Conservation (phyloP, 1,140 invertebrate genomes). For the Lepidostoma basale region DNA sequence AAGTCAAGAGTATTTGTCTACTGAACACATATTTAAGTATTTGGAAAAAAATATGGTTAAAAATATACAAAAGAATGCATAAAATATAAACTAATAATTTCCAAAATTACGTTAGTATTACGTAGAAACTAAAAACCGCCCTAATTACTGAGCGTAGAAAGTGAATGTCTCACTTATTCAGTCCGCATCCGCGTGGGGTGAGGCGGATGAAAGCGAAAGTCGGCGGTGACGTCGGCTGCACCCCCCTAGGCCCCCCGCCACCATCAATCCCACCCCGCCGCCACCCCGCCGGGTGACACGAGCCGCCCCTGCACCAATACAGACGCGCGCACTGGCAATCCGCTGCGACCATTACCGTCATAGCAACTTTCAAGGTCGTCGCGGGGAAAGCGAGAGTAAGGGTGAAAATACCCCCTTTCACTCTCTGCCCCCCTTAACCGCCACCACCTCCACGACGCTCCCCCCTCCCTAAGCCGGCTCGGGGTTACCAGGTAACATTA, state of each 20-base stretch:
- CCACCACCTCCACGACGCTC: too few species aligned
- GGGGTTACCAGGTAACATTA: slow-evolving; percentile 46
- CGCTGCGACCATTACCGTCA: slow-evolving; percentile 44
- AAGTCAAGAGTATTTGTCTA: too few species aligned
- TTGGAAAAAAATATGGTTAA: neutral
- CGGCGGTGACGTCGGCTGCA: slow-evolving; percentile 38
- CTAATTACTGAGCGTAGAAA: slow-evolving; percentile 15
- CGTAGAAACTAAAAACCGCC: neutral
- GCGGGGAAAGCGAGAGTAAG: slow-evolving; percentile 41
- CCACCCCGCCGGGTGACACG: too few species aligned
- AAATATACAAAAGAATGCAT: neutral
- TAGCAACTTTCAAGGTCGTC: slow-evolving; percentile 46
- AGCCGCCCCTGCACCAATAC: slow-evolving; percentile 26
- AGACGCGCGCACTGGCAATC: neutral
- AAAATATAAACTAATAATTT: neutral
- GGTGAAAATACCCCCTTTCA: neutral
- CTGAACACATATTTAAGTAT: neutral
- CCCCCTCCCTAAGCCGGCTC: too few species aligned
- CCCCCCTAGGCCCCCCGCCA: neutral
- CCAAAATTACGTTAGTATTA: neutral
- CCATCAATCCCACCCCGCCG: too few species aligned
- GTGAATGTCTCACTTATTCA: slow-evolving; percentile 24
- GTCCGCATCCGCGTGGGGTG: slow-evolving; percentile 4
- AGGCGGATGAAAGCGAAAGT: slow-evolving; percentile 20
- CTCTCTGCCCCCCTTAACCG: neutral